phyloP scores from a whole-genome alignment of 1,140 invertebrate genomes.

The Maconellicoccus hirsutus region DNA sequence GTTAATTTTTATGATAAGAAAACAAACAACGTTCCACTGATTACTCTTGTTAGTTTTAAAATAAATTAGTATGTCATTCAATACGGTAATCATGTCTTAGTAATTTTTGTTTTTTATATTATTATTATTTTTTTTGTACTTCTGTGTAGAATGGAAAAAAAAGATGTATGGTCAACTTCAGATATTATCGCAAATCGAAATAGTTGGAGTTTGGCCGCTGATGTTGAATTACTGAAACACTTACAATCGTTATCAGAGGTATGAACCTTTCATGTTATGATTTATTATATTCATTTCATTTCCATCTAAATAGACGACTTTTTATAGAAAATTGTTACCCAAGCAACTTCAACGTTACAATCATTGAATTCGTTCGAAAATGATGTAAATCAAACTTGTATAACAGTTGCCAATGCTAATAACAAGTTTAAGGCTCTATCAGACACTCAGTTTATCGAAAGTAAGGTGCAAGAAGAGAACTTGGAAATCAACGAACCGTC shows the following conservation, averaged over 20 bases:
- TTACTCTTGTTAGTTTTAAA: no score
- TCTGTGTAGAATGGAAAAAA: background rate
- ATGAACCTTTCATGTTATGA: background rate
- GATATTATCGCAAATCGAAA: background rate
- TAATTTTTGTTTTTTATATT: no score
- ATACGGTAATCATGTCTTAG: no score
- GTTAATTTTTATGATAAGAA: no score
- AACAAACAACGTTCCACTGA: no score
- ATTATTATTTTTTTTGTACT: no score
- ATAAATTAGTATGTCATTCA: no score
- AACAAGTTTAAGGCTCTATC: background rate
- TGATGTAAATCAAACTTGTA: background rate
- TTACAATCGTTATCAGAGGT: slow-evolving; percentile 1
- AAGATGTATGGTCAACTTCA: background rate
- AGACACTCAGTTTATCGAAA: slow-evolving; percentile 14
- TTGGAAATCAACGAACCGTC: background rate
- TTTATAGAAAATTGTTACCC: background rate
- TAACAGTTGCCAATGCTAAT: background rate
- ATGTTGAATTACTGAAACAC: slow-evolving; percentile 10
- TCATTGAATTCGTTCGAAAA: slow-evolving; percentile 3
- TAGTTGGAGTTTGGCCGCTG: slow-evolving; percentile 2
- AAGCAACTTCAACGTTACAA: background rate
- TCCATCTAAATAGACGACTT: background rate
- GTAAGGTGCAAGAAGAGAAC: background rate
- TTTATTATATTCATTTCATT: background rate